phyloP scores from a whole-genome alignment of 2,113 vertebrate species.

The Caranx melampygus region DNA sequence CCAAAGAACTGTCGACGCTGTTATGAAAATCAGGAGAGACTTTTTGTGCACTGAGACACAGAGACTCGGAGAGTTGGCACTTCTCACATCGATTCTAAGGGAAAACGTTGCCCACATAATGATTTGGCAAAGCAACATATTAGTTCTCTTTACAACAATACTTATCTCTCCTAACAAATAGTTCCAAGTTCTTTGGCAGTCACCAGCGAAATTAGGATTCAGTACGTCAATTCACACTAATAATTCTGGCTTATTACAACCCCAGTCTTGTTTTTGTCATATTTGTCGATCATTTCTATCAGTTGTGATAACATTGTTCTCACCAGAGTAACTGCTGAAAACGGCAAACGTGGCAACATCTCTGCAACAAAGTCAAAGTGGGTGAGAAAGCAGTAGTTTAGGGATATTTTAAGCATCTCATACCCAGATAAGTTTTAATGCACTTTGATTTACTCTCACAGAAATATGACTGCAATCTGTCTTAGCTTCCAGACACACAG shows the following conservation, averaged over 20 bases:
- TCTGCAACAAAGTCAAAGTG: neutral
- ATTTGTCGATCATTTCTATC: slow-evolving; percentile 2
- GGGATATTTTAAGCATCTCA: neutral
- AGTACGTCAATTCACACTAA: neutral
- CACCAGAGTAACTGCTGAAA: neutral
- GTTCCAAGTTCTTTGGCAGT: slow-evolving; percentile 34
- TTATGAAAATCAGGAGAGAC: slow-evolving; percentile 18
- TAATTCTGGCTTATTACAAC: neutral
- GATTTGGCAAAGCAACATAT: slow-evolving; percentile 13
- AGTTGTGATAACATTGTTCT: neutral
- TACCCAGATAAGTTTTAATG: neutral
- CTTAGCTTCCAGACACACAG: neutral
- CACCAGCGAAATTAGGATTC: slow-evolving; percentile 8
- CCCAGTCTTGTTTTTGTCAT: neutral
- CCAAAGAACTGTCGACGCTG: neutral
- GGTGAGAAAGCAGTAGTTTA: neutral
- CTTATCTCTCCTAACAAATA: slow-evolving; percentile 22
- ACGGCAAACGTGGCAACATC: neutral
- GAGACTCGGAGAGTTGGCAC: slow-evolving; percentile 29
- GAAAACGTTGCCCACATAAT: slow-evolving; percentile 9
- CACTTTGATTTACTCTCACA: neutral
- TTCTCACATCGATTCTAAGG: neutral
- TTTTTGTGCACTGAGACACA: neutral
- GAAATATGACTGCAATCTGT: neutral
- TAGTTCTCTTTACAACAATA: slow-evolving; percentile 1